Evolutionary conservation across 2,888 invertebrate genomes (phyloP), one percentile per base, ranked within the genome.

Genomic region (Rhodophaea formosa): DNA sequence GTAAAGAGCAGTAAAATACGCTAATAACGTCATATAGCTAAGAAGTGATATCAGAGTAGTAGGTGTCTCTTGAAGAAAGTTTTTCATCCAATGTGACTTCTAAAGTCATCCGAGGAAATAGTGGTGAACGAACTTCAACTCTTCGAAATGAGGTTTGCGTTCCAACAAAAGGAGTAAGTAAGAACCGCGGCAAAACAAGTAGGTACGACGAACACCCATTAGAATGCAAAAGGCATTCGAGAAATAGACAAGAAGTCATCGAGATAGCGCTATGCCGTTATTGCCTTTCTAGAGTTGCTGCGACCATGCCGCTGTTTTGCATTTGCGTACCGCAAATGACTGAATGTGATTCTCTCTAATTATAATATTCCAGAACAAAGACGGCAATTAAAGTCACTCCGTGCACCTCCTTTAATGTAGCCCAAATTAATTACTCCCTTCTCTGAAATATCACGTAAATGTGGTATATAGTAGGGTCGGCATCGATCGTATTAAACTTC

Each of bases 171-270:
- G 35, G 23, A 10, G 15, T 16, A 35, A 32, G 35, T 16, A 35
- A 35, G 51, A 35, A 29, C 5, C 53, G 30, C 14, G 43, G 29
- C 53, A 43, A n/a, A 17, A 14, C 0, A 10, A 8, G 14, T 45
- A 17, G 17, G 15, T 17, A 42, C 53, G 42, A 30, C 29, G 43
- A 53, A 30, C 53, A 42, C 43, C 53, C 44, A 54, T 54, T 54
- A 54, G 39, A 43, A 59, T 59, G 58, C 68, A 75, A 71, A 75
- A 68, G 74, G 77, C 65, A 66, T 59, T 70, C 71, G 69, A 80
- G 79, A 79, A 79, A 80, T 75, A 79, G 73, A 65, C 70, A 67
- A 72, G 69, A 64, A 72, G 65, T 68, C 67, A 70, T 70, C 65
- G 67, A 73, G 66, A 66, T 66, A 65, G 65, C 65, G 64, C 66